phyloP scores from a whole-genome alignment of 2,888 invertebrate species.

The Ectemnius cavifrons region DNA sequence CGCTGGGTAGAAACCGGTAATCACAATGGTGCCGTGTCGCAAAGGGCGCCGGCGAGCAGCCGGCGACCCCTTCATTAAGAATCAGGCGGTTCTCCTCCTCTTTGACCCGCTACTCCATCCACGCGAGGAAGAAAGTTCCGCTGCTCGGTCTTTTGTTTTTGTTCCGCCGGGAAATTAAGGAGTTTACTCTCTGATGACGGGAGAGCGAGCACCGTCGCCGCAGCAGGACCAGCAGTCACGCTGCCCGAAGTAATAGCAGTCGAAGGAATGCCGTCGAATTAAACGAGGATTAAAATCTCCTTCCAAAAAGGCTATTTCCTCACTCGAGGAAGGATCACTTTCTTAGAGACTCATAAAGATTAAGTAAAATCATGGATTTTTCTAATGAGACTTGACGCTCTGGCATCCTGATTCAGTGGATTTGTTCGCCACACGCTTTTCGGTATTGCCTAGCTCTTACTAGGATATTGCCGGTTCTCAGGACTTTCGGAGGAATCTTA shows the following conservation, averaged over 20 bases:
- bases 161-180: constrained; percentile 38
- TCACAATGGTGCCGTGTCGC: constrained; percentile 57
- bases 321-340: background rate
- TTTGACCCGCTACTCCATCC: constrained; percentile 16
- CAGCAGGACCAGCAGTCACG: background rate
- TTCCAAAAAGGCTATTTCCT: background rate
- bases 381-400: too few relatives aligned
- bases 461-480: too few relatives aligned
- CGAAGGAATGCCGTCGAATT: background rate
- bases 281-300: constrained; percentile 11
- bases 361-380: too few relatives aligned
- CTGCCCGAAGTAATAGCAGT: background rate
- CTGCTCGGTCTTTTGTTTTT: constrained; percentile 28
- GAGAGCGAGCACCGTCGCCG: background rate
- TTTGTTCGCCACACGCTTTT: too few relatives aligned
- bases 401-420: too few relatives aligned
- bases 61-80: constrained; percentile 61
- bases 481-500: too few relatives aligned
- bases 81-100: constrained; percentile 52
- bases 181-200: constrained; percentile 31
- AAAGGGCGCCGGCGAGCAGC: constrained; percentile 31
- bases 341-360: too few relatives aligned
- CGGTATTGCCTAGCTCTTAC: too few relatives aligned
- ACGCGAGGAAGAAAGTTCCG: constrained; percentile 39
- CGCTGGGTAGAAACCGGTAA: constrained; percentile 46